phyloP scores from a whole-genome alignment of 2,113 vertebrate genomes.

The Pituophis catenifer region DNA sequence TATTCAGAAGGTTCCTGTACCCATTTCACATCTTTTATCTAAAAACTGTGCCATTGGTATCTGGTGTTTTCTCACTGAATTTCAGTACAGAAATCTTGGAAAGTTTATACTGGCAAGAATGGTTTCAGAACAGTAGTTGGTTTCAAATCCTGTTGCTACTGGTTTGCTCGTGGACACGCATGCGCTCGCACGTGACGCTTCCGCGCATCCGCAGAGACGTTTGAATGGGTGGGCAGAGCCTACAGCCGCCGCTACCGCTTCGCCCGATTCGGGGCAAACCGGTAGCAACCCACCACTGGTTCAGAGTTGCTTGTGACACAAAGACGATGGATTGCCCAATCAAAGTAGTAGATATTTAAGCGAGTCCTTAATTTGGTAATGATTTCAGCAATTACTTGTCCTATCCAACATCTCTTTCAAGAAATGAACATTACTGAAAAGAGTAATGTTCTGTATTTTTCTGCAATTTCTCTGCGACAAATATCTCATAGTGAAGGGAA shows the following conservation, averaged over 20 bases:
- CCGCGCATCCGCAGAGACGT: no score
- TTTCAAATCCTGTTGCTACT: no score
- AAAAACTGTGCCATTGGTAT: not conserved
- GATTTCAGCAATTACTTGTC: not conserved
- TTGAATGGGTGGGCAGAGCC: no score
- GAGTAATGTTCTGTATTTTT: not conserved
- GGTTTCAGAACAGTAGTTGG: not conserved
- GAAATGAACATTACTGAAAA: slow-evolving; percentile 8
- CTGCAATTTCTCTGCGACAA: not conserved
- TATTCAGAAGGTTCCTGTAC: not conserved
- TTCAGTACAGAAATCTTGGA: not conserved
- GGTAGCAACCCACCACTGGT: not conserved
- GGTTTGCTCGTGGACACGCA: no score
- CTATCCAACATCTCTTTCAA: not conserved
- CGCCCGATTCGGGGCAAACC: no score
- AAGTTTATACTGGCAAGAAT: not conserved
- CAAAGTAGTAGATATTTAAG: not conserved
- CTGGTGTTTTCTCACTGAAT: not conserved
- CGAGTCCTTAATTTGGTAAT: not conserved
- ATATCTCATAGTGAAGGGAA: slow-evolving; percentile 1
- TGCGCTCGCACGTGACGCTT: no score
- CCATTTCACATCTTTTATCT: not conserved
- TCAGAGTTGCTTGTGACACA: not conserved
- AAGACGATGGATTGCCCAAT: not conserved
- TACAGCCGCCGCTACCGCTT: no score